Conservation (phyloP, 2,888 invertebrate genomes). For the Latrodectus elegans region DNA sequence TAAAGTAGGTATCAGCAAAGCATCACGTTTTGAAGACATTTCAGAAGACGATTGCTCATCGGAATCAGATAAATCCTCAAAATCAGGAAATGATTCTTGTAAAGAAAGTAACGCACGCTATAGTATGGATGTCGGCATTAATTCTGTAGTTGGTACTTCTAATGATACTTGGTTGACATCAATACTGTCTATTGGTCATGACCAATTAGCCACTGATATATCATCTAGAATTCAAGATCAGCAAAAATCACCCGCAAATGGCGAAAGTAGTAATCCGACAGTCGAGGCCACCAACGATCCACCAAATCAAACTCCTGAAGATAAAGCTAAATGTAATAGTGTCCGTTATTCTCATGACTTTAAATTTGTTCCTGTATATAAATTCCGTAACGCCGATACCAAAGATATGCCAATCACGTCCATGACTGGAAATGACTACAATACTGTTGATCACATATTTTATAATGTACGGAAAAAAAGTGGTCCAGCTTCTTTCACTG, state of each 20-base stretch:
- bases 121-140: not conserved
- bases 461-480: slow-evolving; percentile 76
- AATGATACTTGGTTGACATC: slow-evolving; percentile 1
- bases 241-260: not conserved
- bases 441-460: slow-evolving; percentile 94
- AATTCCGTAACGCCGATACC: slow-evolving; percentile 74
- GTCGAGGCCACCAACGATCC: not conserved
- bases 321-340: not conserved
- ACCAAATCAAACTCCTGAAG: not conserved
- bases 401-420: slow-evolving; percentile 21
- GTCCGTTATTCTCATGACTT: slow-evolving; percentile 81
- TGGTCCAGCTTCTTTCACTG: slow-evolving; percentile 70
- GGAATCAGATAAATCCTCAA: not conserved
- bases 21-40: slow-evolving; percentile 74
- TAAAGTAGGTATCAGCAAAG: slow-evolving; percentile 76
- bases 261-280: no score
- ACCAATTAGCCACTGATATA: not conserved
- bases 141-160: not conserved
- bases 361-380: slow-evolving; percentile 82
- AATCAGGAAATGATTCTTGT: not conserved
- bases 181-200: not conserved
- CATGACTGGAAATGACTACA: slow-evolving; percentile 67
- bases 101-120: not conserved
- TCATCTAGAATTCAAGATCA: not conserved
- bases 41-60: not conserved